These are phyloP conservation scores for Orgyia antiqua DNA, from an alignment of 2,888 invertebrate species.

Conservation along the genomic window DNA sequence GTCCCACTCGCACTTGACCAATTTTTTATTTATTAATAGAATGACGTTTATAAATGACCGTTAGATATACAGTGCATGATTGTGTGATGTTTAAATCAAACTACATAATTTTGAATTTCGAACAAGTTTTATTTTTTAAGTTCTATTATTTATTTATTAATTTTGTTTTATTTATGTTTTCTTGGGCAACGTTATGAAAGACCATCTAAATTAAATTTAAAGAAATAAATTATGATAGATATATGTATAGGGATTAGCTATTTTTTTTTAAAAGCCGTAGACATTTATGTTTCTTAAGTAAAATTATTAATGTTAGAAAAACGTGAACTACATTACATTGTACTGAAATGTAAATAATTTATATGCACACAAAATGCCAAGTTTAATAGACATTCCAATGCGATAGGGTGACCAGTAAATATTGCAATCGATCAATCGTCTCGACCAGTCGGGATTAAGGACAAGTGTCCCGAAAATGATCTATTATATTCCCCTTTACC, in stretches of 20 bases:
- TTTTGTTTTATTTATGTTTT: too few relatives aligned
- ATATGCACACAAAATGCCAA: slow-evolving; percentile 19
- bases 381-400: slow-evolving; percentile 48
- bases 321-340: slow-evolving; percentile 13
- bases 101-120: too few relatives aligned
- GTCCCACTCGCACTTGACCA: too few relatives aligned
- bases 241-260: too few relatives aligned
- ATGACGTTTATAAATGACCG: slow-evolving; percentile 1
- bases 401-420: slow-evolving; percentile 23
- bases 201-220: too few relatives aligned
- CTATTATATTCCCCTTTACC: slow-evolving; percentile 74
- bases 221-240: too few relatives aligned
- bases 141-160: too few relatives aligned
- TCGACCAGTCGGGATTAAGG: slow-evolving; percentile 58
- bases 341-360: slow-evolving; percentile 16
- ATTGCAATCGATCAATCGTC: slow-evolving; percentile 37
- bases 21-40: slow-evolving; percentile 1
- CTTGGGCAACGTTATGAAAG: too few relatives aligned
- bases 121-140: too few relatives aligned
- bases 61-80: slow-evolving; percentile 1
- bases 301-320: slow-evolving; percentile 6
- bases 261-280: too few relatives aligned
- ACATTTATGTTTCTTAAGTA: too few relatives aligned
- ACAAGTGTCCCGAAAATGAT: slow-evolving; percentile 76
- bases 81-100: too few relatives aligned